A percentile compares a stretch with the other conserved stretches of the same genome.
These are phyloP conservation scores for Lathamus discolor DNA, from an alignment of 2,113 vertebrate species.

Conservation along the genomic window DNA sequence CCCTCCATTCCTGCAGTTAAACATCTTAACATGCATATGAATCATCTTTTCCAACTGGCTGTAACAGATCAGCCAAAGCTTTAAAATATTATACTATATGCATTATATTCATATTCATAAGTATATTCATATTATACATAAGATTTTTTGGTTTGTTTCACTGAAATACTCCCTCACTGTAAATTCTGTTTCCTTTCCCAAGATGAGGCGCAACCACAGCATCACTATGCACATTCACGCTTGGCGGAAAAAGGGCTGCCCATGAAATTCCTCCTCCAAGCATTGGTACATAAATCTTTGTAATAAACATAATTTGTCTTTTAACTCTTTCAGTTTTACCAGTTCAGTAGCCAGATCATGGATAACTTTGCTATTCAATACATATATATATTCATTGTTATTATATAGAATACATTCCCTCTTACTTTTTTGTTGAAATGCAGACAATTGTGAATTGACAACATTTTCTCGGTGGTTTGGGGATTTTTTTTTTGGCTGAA, in stretches of 20 bases:
- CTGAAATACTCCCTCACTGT: background rate
- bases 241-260: background rate
- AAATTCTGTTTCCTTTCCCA: background rate
- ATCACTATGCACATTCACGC: background rate
- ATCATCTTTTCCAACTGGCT: background rate
- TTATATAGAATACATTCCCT: background rate
- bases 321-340: background rate
- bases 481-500: fast-evolving
- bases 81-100: background rate
- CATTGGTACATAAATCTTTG: background rate
- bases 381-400: background rate
- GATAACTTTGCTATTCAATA: background rate
- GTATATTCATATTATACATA: background rate
- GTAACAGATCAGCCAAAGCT: background rate
- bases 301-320: background rate
- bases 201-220: background rate
- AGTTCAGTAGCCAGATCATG: background rate
- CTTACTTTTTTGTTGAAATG: background rate
- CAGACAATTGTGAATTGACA: background rate
- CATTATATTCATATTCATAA: background rate
- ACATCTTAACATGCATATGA: background rate
- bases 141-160: background rate
- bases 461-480: background rate
- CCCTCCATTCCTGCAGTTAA: background rate
- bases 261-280: background rate